Percentiles rank a stretch among this genome's conserved stretches.
phyloP scores from a whole-genome alignment of 1,140 invertebrate genomes.

The Drosophila varians region DNA sequence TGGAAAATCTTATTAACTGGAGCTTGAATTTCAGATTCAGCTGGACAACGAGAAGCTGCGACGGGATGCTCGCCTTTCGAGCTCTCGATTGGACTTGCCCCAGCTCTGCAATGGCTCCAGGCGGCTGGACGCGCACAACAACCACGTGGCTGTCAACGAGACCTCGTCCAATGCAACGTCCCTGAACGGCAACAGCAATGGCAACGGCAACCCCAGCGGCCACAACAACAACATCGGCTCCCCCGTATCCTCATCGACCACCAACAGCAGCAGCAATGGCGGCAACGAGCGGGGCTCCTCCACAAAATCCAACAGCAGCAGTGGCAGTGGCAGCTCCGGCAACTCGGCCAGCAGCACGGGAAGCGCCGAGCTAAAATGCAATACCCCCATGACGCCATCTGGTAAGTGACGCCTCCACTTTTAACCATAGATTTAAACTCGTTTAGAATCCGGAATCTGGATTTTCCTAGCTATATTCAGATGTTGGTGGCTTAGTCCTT shows the following conservation, averaged over 20 bases:
- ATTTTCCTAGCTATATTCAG: too few relatives aligned
- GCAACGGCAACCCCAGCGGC: constrained; percentile 33
- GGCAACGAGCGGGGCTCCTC: constrained; percentile 77
- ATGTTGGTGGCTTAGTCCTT: too few relatives aligned
- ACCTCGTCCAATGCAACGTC: constrained; percentile 41
- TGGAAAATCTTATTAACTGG: neutral
- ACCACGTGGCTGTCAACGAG: constrained; percentile 50
- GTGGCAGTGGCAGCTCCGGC: constrained; percentile 73
- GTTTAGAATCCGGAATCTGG: too few relatives aligned
- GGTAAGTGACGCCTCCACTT: constrained; percentile 41
- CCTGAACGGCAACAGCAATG: constrained; percentile 44
- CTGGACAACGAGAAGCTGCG: constrained; percentile 83
- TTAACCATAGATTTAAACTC: neutral
- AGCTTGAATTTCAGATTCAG: constrained; percentile 66
- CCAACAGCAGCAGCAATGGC: constrained; percentile 67
- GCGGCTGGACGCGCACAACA: constrained; percentile 70
- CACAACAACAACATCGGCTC: constrained; percentile 75
- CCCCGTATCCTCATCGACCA: constrained; percentile 76
- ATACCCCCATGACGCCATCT: constrained; percentile 80
- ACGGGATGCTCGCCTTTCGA: constrained; percentile 72
- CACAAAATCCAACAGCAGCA: constrained; percentile 79
- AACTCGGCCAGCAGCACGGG: constrained; percentile 75
- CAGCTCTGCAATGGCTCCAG: constrained; percentile 72
- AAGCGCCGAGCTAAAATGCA: constrained; percentile 75
- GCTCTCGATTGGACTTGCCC: constrained; percentile 74